Evolutionary conservation across 2,888 invertebrate species (phyloP).

Genomic region (Hoplodrina ambigua): DNA sequence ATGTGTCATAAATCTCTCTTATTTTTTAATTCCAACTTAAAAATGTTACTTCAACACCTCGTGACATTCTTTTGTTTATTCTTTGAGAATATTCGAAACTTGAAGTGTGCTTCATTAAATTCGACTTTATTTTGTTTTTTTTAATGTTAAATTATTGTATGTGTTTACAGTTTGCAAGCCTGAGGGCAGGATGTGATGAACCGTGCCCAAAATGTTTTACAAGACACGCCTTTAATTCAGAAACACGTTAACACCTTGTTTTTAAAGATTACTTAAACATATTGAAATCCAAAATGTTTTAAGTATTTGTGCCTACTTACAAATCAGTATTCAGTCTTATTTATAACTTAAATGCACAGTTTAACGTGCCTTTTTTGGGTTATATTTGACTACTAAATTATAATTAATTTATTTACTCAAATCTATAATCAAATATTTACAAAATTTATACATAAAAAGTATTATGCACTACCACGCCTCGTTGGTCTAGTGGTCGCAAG

Average conservation of each 20-base stretch:
- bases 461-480: too few relatives aligned
- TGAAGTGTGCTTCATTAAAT: constrained; percentile 22
- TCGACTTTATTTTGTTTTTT: constrained; percentile 27
- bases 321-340: too few relatives aligned
- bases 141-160: constrained; percentile 9
- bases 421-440: too few relatives aligned
- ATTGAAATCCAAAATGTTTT: constrained; percentile 5
- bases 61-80: constrained; percentile 46
- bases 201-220: constrained; percentile 40
- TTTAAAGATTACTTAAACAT: constrained; percentile 25
- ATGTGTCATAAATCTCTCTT: not conserved
- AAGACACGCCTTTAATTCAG: constrained; percentile 63
- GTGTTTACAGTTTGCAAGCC: constrained; percentile 35
- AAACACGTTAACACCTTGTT: constrained; percentile 66
- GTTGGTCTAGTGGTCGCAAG: too few relatives aligned
- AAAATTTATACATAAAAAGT: too few relatives aligned
- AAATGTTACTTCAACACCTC: not conserved
- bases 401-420: too few relatives aligned
- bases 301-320: not conserved
- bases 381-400: too few relatives aligned
- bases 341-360: too few relatives aligned
- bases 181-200: constrained; percentile 46
- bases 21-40: constrained; percentile 4
- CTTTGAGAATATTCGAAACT: not conserved
- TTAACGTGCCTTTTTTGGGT: too few relatives aligned